phyloP scores from a whole-genome alignment of 1,140 invertebrate species.

The Drosophila ambigua region DNA sequence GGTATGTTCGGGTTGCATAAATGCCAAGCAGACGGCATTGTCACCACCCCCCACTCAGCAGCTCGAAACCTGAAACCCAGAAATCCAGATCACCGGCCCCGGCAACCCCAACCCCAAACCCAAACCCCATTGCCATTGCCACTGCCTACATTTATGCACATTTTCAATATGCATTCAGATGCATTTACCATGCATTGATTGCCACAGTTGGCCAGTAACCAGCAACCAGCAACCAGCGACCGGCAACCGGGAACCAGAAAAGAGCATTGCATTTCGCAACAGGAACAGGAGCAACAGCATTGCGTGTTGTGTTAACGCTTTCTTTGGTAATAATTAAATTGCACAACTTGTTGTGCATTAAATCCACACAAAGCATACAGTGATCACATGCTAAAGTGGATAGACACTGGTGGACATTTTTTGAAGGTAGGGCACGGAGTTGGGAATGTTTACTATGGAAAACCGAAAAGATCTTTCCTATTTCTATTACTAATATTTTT shows the following conservation, averaged over 20 bases:
- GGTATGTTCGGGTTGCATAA: constrained; percentile 33
- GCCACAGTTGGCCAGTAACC: constrained; percentile 18
- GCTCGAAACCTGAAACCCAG: not conserved
- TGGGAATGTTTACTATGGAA: too few species aligned
- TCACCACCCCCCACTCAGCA: constrained; percentile 21
- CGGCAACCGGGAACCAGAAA: not conserved
- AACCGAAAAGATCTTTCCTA: too few species aligned
- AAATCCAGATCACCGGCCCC: not conserved
- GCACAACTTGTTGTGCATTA: constrained; percentile 9
- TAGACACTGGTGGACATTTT: too few species aligned
- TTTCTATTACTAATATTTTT: too few species aligned
- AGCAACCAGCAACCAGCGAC: too few species aligned
- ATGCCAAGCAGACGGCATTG: constrained; percentile 52
- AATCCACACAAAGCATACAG: constrained; percentile 4
- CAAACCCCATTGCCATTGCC: too few species aligned
- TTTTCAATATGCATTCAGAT: constrained; percentile 67
- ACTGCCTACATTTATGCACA: constrained; percentile 58
- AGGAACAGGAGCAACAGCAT: not conserved
- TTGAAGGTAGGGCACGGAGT: too few species aligned
- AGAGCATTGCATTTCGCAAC: constrained; percentile 19
- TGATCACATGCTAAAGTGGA: too few species aligned
- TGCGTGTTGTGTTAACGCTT: constrained; percentile 22
- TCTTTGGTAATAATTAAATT: constrained; percentile 51
- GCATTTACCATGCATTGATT: constrained; percentile 46
- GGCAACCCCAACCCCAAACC: too few species aligned